Conservation (phyloP, 2,888 invertebrate genomes). For the Saturnia pavonia region DNA sequence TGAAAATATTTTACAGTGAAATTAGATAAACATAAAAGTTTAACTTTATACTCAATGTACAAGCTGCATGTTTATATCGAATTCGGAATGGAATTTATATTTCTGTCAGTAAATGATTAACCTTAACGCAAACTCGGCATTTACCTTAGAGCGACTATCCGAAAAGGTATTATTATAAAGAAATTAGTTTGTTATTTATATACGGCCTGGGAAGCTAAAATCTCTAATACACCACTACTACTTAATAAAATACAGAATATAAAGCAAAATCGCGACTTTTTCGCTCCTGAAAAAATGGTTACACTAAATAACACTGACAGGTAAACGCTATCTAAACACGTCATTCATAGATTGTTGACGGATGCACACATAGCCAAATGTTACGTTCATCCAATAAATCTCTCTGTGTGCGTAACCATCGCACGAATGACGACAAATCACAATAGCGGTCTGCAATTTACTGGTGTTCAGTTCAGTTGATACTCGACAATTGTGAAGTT, state of each 20-base stretch:
- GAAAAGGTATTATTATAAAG: not conserved
- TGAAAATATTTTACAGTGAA: no score
- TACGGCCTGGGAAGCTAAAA: not conserved
- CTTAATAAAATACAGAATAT: not conserved
- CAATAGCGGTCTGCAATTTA: not conserved
- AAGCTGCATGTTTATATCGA: not conserved
- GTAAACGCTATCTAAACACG: not conserved
- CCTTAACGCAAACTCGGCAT: not conserved
- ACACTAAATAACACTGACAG: not conserved
- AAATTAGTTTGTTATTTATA: not conserved
- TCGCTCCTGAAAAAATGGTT: constrained; percentile 3
- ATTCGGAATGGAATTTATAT: not conserved
- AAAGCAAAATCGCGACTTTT: not conserved
- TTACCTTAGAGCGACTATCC: not conserved
- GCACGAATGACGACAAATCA: not conserved
- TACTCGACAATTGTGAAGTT: not conserved
- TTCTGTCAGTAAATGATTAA: not conserved
- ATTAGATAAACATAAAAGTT: no score
- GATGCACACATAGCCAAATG: not conserved
- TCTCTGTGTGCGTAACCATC: constrained; percentile 2
- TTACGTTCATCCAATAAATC: constrained; percentile 5
- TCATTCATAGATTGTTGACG: constrained; percentile 7
- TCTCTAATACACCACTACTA: not conserved
- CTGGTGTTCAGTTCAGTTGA: not conserved
- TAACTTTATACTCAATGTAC: no score